Conservation (phyloP, 2,797 vertebrate species). For the Pipistrellus nathusii region DNA sequence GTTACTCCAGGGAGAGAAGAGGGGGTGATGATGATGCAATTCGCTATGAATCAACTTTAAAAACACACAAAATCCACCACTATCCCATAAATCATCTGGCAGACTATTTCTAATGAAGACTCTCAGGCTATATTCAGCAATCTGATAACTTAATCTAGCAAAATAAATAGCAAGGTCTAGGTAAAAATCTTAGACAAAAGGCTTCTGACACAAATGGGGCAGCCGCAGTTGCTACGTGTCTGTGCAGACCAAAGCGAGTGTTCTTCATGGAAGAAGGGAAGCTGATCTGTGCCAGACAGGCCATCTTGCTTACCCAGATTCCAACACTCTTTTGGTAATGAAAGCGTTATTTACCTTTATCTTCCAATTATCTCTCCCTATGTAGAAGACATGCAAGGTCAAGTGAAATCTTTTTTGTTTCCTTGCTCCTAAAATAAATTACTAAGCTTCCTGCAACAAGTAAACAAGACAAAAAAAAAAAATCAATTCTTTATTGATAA, state of each 20-base stretch:
- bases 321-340: background rate
- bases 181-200: background rate
- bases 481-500: background rate
- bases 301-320: background rate
- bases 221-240: background rate
- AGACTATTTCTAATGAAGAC: background rate
- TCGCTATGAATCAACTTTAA: background rate
- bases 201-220: background rate
- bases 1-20: background rate
- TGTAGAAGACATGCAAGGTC: background rate
- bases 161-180: background rate
- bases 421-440: conserved; percentile 50
- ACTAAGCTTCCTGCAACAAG: background rate
- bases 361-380: background rate
- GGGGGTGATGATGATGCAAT: background rate
- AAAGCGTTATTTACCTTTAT: background rate
- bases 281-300: background rate
- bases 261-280: background rate
- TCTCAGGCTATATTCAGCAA: background rate
- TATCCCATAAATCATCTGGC: conserved; percentile 32
- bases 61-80: background rate
- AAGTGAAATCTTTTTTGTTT: conserved; percentile 42
- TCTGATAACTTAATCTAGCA: background rate
- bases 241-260: background rate
- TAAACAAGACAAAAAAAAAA: background rate